Evolutionary conservation across 2,797 vertebrate species (phyloP).

Genomic region (Mormyrus proboscirostris): DNA sequence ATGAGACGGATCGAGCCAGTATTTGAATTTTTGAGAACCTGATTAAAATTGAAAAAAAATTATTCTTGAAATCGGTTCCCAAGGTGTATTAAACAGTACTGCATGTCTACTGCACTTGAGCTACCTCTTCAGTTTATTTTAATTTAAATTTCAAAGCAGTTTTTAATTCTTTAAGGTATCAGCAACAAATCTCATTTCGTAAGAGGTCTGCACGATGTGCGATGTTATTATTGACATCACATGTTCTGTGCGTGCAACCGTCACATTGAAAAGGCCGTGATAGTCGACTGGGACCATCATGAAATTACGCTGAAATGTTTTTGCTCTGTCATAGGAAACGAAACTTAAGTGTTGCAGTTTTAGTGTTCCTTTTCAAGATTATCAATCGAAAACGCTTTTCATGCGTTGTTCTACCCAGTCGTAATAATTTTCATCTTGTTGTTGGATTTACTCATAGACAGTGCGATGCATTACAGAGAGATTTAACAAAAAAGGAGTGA

Average conservation of each 20-base stretch:
- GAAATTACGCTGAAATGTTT: not conserved
- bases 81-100: not conserved
- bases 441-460: not conserved
- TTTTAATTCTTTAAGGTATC: not conserved
- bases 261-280: not conserved
- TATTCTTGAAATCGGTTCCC: not conserved
- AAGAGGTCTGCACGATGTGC: not conserved
- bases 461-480: not conserved
- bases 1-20: not conserved
- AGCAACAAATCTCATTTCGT: not conserved
- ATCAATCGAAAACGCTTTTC: not conserved
- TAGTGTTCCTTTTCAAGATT: not conserved
- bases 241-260: not conserved
- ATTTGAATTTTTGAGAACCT: not conserved
- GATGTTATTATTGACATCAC: not conserved
- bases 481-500: not conserved
- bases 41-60: not conserved
- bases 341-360: not conserved
- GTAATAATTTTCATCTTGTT: not conserved
- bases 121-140: not conserved
- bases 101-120: not conserved
- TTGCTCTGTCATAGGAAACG: not conserved
- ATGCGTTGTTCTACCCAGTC: not conserved
- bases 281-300: not conserved
- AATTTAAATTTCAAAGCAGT: not conserved